Conservation (phyloP, 2,888 invertebrate genomes). For the Trichopoda pennipes region DNA sequence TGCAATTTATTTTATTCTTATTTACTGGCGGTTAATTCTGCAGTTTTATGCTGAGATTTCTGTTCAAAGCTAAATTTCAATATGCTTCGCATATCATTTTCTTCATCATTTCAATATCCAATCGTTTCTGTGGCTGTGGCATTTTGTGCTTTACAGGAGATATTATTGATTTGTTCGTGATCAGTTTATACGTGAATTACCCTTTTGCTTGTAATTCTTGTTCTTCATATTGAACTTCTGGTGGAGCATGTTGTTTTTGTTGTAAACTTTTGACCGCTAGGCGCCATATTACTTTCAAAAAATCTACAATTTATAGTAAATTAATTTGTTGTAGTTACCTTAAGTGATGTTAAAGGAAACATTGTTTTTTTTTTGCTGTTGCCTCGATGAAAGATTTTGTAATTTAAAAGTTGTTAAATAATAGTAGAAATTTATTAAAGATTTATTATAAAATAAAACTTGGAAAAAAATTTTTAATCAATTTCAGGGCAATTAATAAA, state of each 20-base stretch:
- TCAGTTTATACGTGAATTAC: conserved; percentile 69
- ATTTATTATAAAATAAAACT: conserved; percentile 24
- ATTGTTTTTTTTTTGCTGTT: conserved; percentile 2
- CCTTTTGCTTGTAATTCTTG: conserved; percentile 37
- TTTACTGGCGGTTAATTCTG: conserved; percentile 68
- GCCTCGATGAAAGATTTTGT: conserved; percentile 30
- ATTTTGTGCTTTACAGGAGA: conserved; percentile 31
- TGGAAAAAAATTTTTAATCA: neutral
- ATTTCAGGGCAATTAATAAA: neutral
- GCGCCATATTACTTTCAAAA: conserved; percentile 75
- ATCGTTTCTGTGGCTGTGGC: conserved; percentile 32
- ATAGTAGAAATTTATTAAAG: conserved; percentile 48
- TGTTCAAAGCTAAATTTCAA: conserved; percentile 18
- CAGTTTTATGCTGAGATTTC: conserved; percentile 46
- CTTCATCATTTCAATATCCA: neutral
- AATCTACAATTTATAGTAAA: conserved; percentile 68
- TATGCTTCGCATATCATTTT: conserved; percentile 66
- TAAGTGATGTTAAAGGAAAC: conserved; percentile 63
- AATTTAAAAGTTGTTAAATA: conserved; percentile 59
- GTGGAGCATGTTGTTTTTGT: conserved; percentile 24
- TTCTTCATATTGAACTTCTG: conserved; percentile 18
- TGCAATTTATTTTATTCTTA: conserved; percentile 78
- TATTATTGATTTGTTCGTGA: conserved; percentile 71
- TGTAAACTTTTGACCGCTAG: conserved; percentile 73
- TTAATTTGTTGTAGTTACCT: conserved; percentile 70